A percentile compares a stretch with the other conserved stretches of the same genome.
These are phyloP conservation scores for Apodemus agrarius DNA, from an alignment of 2,797 vertebrate genomes.

Conservation along the genomic window DNA sequence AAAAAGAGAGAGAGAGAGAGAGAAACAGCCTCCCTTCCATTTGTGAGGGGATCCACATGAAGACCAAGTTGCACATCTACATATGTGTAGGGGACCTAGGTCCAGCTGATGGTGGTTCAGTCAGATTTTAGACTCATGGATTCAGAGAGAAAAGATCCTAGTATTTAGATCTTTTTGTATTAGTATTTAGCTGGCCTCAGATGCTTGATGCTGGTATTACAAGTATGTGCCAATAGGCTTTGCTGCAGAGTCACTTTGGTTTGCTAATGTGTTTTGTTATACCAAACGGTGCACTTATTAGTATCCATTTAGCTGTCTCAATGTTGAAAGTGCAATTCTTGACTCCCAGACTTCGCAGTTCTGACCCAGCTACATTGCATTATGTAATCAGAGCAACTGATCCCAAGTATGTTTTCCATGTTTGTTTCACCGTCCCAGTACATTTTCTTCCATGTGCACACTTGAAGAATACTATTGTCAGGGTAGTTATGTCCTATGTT, in stretches of 20 bases:
- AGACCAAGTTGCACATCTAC: too few relatives aligned
- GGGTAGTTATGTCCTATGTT: background rate
- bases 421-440: background rate
- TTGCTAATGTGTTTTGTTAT: background rate
- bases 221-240: background rate
- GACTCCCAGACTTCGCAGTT: background rate
- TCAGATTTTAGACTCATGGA: background rate
- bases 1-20: too few relatives aligned
- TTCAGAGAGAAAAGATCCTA: background rate
- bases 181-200: background rate
- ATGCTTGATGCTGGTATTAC: background rate
- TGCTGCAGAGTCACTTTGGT: background rate
- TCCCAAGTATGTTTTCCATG: background rate
- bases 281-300: background rate
- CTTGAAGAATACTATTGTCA: background rate
- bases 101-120: too few relatives aligned
- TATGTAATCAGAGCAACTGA: constrained; percentile 4
- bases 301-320: background rate
- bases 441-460: background rate
- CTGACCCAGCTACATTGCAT: background rate
- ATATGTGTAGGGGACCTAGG: too few relatives aligned
- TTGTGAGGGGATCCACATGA: too few relatives aligned
- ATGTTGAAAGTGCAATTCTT: constrained; percentile 10
- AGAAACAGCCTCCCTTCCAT: too few relatives aligned
- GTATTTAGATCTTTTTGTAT: background rate